Evolutionary conservation across 2,888 invertebrate species (phyloP).

Genomic region (Syritta pipiens): DNA sequence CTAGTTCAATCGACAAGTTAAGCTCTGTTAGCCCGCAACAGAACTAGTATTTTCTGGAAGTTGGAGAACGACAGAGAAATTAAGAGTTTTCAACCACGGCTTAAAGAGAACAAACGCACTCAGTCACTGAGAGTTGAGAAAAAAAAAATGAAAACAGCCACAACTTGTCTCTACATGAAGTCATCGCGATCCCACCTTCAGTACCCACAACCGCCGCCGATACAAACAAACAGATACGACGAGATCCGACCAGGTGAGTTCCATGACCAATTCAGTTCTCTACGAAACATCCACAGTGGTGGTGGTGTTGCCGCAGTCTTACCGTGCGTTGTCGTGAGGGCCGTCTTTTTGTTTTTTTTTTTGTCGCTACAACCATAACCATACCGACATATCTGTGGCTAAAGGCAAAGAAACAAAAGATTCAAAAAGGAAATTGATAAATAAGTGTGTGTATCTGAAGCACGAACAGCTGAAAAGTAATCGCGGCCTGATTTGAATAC

Average conservation of each 20-base stretch:
- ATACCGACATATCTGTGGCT: too few species aligned
- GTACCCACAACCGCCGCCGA: conserved; percentile 19
- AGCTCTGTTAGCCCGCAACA: not conserved
- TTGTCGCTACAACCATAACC: not conserved
- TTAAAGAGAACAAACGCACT: not conserved
- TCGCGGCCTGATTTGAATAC: conserved; percentile 42
- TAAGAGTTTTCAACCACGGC: conserved; percentile 1
- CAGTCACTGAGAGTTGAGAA: too few species aligned
- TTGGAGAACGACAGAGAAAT: not conserved
- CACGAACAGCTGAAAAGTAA: conserved; percentile 53
- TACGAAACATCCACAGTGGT: conserved; percentile 38
- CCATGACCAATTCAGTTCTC: conserved; percentile 54
- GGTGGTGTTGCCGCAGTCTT: conserved; percentile 42
- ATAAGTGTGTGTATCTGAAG: conserved; percentile 23
- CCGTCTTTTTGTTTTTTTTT: conserved; percentile 5
- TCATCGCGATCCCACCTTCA: conserved; percentile 59
- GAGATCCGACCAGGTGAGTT: conserved; percentile 31
- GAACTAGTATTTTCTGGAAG: conserved; percentile 4
- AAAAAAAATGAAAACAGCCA: too few species aligned
- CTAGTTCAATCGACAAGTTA: conserved; percentile 17
- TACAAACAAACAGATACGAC: conserved; percentile 26
- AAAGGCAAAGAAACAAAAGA: not conserved
- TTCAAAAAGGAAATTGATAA: conserved; percentile 32
- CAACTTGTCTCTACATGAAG: conserved; percentile 38
- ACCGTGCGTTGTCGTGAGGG: not conserved